A percentile compares a stretch with the other conserved stretches of the same genome.
phyloP scores from a whole-genome alignment of 2,888 invertebrate species.

The Trissoscelio sp. region DNA sequence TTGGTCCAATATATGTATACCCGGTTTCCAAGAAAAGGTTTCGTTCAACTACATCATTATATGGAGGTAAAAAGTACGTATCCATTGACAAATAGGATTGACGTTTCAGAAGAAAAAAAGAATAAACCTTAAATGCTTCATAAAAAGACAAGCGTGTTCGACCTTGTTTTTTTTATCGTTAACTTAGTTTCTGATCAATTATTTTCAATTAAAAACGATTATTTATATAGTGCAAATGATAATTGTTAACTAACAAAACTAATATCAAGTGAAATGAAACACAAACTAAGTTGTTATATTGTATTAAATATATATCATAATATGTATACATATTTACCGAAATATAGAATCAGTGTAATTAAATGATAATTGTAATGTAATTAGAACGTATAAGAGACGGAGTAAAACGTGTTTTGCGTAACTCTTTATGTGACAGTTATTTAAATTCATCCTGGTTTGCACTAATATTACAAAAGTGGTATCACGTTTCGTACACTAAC shows the following conservation, averaged over 20 bases:
- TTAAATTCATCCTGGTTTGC: neutral
- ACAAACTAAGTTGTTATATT: too few species aligned
- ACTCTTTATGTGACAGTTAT: neutral
- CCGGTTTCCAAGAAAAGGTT: neutral
- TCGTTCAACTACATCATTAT: neutral
- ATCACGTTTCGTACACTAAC: slow-evolving; percentile 4
- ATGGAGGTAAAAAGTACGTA: neutral
- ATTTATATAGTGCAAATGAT: too few species aligned
- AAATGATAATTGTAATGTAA: neutral
- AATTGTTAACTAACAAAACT: too few species aligned
- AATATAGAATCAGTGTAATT: neutral
- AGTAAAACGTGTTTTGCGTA: neutral
- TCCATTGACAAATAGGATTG: neutral
- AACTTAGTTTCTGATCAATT: too few species aligned
- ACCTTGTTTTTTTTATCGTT: too few species aligned
- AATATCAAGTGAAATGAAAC: neutral
- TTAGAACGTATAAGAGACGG: neutral
- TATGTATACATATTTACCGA: neutral
- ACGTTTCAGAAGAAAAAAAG: neutral
- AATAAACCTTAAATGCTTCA: neutral
- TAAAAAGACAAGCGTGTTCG: too few species aligned
- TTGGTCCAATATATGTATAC: neutral
- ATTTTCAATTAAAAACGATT: too few species aligned
- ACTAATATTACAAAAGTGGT: neutral
- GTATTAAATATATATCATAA: too few species aligned